Base-by-base conservation (phyloP, 2,797 vertebrate genomes). In the Emydoidea blandingii region DNA sequence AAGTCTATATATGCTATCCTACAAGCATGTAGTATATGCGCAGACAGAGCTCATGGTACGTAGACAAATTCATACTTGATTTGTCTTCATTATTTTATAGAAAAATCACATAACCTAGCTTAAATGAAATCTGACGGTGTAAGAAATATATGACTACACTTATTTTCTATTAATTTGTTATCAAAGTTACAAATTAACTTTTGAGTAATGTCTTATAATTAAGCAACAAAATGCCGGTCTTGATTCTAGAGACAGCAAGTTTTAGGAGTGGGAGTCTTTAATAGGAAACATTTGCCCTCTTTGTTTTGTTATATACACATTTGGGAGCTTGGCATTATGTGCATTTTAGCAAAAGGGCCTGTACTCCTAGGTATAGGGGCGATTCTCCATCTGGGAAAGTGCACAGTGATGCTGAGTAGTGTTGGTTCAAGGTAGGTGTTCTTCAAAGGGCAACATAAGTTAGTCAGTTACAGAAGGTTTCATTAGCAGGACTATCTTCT, bases 1-100 rank as follows among this genome's bases (percentile, higher is more conserved):
- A 1, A 5, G 16, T 1, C 9, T 90, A 5, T 15, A 4, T 6
- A 49, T 44, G 14, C 0, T 14, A 59, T 19, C 2, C 1, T 2
- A 2, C 27, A 2, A n/a, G 29, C 56, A 47, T 47, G 27, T 2
- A 2, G 56, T 83, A 1, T 6, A 31, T 65, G 1, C 44, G 31
- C 68, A 25, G 3, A 19, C 44, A 8, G 12, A 54, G 4, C 6
- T 74, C 14, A 21, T 8, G 21, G 5, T 52, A 15, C 1, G 50
- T 79, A 74, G 37, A 25, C 37, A 74, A 10, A 74, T 44, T 82
- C 12, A 1, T 59, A 27, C 12, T 44, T 72, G 2, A 74, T 93
- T 6, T 0, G 3, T 76, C 15, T 6, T 3, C 81, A 1, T 31
- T 47, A 18, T 29, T 94, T 83, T 14, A 9, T 21, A 91, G 79